Percentiles rank a stretch among this genome's conserved stretches.
Conservation (phyloP, 2,888 invertebrate species). For the Sympetrum striolatum region DNA sequence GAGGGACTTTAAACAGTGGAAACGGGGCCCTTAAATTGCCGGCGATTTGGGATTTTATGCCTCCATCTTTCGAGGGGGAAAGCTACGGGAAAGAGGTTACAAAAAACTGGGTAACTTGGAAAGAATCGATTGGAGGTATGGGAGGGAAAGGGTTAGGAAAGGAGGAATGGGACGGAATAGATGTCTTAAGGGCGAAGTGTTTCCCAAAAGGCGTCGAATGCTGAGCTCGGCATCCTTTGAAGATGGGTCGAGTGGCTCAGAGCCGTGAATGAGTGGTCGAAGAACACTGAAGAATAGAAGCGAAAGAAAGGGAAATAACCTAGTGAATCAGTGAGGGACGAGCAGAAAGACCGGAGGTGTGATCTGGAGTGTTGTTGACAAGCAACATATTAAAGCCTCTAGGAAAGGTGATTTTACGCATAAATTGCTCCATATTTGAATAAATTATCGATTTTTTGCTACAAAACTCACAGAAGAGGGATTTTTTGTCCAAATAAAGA, state of each 20-base stretch:
- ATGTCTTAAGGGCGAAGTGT: not conserved
- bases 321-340: not conserved
- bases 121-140: not conserved
- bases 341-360: not conserved
- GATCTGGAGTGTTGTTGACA: not conserved
- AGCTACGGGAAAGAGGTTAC: not conserved
- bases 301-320: not conserved
- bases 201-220: slow-evolving; percentile 27
- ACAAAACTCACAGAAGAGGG: not conserved
- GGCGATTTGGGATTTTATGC: slow-evolving; percentile 25
- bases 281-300: no score
- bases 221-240: slow-evolving; percentile 28
- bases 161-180: not conserved
- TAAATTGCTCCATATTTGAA: slow-evolving; percentile 14
- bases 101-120: not conserved
- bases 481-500: not conserved
- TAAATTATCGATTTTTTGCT: slow-evolving; percentile 20
- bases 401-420: not conserved
- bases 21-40: slow-evolving; percentile 20
- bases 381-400: not conserved
- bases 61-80: not conserved
- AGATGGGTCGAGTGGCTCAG: not conserved
- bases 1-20: not conserved
- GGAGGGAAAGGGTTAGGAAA: not conserved
- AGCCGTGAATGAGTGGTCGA: not conserved